phyloP scores from a whole-genome alignment of 2,797 vertebrate species.

The Melanotaenia nigrans region DNA sequence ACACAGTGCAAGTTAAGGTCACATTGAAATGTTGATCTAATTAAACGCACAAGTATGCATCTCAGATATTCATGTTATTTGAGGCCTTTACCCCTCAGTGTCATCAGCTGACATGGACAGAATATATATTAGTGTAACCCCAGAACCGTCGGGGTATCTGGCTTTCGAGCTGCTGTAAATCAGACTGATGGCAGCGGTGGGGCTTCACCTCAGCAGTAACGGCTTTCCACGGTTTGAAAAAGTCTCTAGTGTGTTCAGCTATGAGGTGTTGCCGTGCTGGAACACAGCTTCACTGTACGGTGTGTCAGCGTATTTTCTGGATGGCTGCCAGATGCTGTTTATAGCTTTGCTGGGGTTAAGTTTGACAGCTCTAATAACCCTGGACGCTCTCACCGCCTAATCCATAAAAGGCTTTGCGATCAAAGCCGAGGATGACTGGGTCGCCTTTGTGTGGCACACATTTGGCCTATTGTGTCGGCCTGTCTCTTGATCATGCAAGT shows the following conservation, averaged over 20 bases:
- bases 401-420: slow-evolving; percentile 76
- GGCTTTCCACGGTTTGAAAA: slow-evolving; percentile 26
- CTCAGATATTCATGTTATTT: background rate
- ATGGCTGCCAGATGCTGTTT: slow-evolving; percentile 68
- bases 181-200: slow-evolving; percentile 10
- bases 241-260: slow-evolving; percentile 16
- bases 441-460: slow-evolving; percentile 29
- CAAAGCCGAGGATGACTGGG: slow-evolving; percentile 56
- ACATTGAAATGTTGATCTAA: background rate
- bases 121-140: slow-evolving; percentile 41
- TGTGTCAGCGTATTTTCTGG: slow-evolving; percentile 66
- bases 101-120: slow-evolving; percentile 27
- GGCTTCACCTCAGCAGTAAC: slow-evolving; percentile 3
- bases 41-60: background rate
- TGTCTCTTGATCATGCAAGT: background rate
- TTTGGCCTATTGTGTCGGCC: slow-evolving; percentile 19
- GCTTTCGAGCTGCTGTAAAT: slow-evolving; percentile 49
- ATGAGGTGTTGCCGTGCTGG: slow-evolving; percentile 30
- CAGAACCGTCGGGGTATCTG: slow-evolving; percentile 24
- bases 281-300: slow-evolving; percentile 60
- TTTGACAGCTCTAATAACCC: slow-evolving; percentile 78
- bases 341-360: slow-evolving; percentile 72
- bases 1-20: background rate
- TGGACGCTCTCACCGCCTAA: slow-evolving; percentile 60
- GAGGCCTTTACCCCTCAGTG: slow-evolving; percentile 10